Conservation (phyloP, 2,113 vertebrate genomes). For the Lepus europaeus region DNA sequence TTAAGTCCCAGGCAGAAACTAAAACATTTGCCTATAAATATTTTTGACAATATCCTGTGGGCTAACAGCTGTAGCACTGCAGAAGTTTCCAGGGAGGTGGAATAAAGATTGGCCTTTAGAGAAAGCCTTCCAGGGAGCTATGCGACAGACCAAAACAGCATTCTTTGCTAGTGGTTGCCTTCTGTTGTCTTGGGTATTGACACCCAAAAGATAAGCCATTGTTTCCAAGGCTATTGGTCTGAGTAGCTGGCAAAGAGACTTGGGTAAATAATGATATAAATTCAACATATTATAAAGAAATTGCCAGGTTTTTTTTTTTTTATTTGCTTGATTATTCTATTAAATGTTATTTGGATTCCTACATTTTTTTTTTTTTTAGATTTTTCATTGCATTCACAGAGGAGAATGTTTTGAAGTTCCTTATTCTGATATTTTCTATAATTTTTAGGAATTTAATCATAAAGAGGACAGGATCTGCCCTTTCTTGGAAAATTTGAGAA, state of each 20-base stretch:
- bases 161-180: background rate
- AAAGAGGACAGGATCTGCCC: background rate
- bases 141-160: background rate
- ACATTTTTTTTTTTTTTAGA: background rate
- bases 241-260: background rate
- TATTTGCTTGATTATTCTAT: background rate
- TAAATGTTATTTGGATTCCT: background rate
- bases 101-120: background rate
- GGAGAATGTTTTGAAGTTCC: background rate
- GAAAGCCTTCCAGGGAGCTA: background rate
- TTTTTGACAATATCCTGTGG: background rate
- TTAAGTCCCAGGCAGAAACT: background rate
- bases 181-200: background rate
- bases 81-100: background rate
- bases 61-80: background rate
- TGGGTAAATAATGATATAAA: background rate
- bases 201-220: background rate
- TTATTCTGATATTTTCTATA: constrained; percentile 2
- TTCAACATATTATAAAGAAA: background rate
- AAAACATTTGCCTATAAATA: background rate
- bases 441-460: background rate
- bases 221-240: background rate
- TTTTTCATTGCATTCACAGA: constrained; percentile 1
- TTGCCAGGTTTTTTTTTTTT: background rate
- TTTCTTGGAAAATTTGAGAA: constrained; percentile 16